Conservation (phyloP, 2,797 vertebrate species). For the Poecilia velifera region DNA sequence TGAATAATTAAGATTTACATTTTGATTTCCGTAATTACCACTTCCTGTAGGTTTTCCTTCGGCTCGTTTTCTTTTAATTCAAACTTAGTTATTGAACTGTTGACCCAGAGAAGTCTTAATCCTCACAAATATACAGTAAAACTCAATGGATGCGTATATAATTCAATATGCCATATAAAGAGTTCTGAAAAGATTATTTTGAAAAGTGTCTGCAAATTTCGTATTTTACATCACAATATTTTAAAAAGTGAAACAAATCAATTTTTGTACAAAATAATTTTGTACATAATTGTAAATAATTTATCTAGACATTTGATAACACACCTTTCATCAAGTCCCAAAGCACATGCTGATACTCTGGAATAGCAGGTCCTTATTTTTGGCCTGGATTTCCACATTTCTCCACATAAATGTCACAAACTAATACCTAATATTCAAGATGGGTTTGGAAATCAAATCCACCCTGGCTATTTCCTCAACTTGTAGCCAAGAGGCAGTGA, state of each 20-base stretch:
- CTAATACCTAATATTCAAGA: slow-evolving; percentile 83
- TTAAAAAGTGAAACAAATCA: background rate
- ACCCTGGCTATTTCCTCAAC: slow-evolving; percentile 81
- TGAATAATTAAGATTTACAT: background rate
- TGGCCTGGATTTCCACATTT: slow-evolving; percentile 76
- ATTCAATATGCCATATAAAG: background rate
- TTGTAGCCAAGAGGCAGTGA: slow-evolving; percentile 80
- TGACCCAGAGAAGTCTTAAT: background rate
- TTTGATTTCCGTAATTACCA: background rate
- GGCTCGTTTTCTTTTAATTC: background rate
- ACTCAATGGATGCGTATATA: background rate
- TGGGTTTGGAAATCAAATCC: slow-evolving; percentile 82
- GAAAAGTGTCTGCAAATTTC: background rate
- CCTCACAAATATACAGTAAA: background rate
- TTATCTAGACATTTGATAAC: background rate
- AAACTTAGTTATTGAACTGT: background rate
- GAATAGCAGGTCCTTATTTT: slow-evolving; percentile 80
- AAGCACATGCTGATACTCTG: slow-evolving; percentile 65
- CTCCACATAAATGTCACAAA: slow-evolving; percentile 77
- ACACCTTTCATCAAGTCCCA: slow-evolving; percentile 22
- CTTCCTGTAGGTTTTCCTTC: background rate
- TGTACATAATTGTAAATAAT: background rate
- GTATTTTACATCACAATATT: background rate
- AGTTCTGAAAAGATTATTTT: background rate
- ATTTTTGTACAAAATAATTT: background rate